phyloP scores from a whole-genome alignment of 2,888 invertebrate species.

The Erynnis tages region DNA sequence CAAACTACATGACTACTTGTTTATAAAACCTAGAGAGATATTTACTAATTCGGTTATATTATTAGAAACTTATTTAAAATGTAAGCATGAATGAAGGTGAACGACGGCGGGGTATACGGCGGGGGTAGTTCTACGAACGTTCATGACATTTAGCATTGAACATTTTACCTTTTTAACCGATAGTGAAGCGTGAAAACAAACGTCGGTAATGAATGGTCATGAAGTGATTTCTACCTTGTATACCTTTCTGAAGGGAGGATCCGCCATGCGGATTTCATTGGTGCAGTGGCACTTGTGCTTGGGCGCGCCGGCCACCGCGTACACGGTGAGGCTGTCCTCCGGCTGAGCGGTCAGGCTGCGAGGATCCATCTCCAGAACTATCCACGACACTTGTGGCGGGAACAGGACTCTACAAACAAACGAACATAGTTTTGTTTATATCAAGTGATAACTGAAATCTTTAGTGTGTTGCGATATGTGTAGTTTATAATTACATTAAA shows the following conservation, averaged over 20 bases:
- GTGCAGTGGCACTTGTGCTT: constrained; percentile 61
- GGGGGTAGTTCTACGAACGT: constrained; percentile 10
- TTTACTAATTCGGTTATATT: no score
- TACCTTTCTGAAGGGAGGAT: constrained; percentile 73
- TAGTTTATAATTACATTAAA: no score
- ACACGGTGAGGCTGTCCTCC: constrained; percentile 92
- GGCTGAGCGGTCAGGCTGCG: constrained; percentile 95
- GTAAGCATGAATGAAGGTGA: constrained; percentile 26
- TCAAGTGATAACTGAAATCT: no score
- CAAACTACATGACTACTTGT: no score
- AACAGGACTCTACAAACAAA: constrained; percentile 87
- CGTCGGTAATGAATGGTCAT: constrained; percentile 14
- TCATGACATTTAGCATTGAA: not conserved
- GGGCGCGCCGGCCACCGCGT: constrained; percentile 65
- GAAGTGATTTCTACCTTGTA: constrained; percentile 59
- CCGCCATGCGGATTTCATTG: constrained; percentile 47
- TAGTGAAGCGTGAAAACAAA: constrained; percentile 12
- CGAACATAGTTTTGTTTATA: no score
- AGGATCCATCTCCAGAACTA: constrained; percentile 96
- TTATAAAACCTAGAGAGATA: no score
- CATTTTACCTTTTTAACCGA: constrained; percentile 2
- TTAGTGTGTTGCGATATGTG: no score
- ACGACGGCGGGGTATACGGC: constrained; percentile 11
- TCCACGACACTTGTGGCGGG: constrained; percentile 93
- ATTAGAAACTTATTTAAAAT: constrained; percentile 3